Percentiles rank a stretch among this genome's conserved stretches.
These are phyloP conservation scores for Loris lydekkerianus DNA, from an alignment of 2,797 vertebrate species.

Conservation along the genomic window DNA sequence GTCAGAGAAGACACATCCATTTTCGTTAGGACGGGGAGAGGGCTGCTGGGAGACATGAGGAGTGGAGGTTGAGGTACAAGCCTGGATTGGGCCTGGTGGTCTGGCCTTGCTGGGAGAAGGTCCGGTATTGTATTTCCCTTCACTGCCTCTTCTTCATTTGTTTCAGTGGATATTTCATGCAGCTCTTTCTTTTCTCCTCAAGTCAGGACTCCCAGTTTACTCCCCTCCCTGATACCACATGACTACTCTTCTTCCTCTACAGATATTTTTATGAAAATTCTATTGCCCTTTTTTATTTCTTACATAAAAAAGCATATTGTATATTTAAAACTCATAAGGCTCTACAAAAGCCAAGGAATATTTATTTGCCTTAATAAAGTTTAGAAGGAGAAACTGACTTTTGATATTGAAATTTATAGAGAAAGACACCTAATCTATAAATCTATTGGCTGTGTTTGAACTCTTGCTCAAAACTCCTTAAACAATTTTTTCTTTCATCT, in stretches of 20 bases:
- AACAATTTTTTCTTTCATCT: background rate
- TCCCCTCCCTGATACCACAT: rapidly evolving
- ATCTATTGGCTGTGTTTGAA: background rate
- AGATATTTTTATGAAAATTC: background rate
- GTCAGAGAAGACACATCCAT: background rate
- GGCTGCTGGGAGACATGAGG: background rate
- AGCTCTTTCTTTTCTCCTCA: background rate
- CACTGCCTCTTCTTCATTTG: background rate
- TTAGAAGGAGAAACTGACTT: background rate
- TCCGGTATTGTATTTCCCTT: background rate
- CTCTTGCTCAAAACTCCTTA: background rate
- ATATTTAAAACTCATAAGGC: background rate
- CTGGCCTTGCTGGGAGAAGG: background rate
- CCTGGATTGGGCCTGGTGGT: background rate
- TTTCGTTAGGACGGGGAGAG: background rate
- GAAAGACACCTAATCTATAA: background rate
- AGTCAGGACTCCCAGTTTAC: background rate
- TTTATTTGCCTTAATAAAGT: background rate
- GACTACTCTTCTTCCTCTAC: background rate
- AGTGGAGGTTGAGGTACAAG: background rate
- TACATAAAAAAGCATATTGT: background rate
- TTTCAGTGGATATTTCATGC: rapidly evolving
- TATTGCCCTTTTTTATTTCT: background rate
- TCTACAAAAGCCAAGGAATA: background rate
- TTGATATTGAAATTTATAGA: slow-evolving; percentile 6